phyloP scores from a whole-genome alignment of 2,113 vertebrate species.

The Phasianus colchicus region DNA sequence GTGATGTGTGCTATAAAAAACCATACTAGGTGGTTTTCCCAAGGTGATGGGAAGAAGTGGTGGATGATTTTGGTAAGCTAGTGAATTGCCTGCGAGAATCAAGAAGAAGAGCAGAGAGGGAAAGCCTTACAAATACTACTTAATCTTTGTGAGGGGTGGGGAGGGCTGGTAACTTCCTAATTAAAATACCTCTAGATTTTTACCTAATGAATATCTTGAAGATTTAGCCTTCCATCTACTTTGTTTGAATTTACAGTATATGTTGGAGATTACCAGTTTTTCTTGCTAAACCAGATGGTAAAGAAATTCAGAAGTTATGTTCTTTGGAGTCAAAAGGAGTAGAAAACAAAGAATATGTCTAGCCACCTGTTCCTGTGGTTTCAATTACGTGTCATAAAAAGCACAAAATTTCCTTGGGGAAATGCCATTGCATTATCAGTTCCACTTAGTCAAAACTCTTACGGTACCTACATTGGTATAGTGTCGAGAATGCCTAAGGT shows the following conservation, averaged over 20 bases:
- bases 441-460: not conserved
- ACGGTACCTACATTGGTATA: not conserved
- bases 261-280: not conserved
- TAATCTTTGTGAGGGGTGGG: not conserved
- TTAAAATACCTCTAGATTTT: not conserved
- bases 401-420: not conserved
- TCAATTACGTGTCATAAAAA: not conserved
- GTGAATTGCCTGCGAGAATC: not conserved
- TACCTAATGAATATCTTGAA: not conserved
- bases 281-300: not conserved
- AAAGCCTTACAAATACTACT: not conserved
- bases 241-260: not conserved
- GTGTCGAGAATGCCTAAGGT: not conserved
- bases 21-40: not conserved
- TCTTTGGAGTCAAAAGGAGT: not conserved
- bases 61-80: not conserved
- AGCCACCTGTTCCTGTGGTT: not conserved
- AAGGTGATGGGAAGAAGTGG: not conserved
- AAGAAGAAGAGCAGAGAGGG: not conserved
- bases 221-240: not conserved
- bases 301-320: not conserved
- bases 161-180: not conserved
- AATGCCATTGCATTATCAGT: not conserved
- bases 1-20: not conserved
- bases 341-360: not conserved